Evolutionary conservation across 2,888 invertebrate genomes (phyloP), one percentile per base, ranked within the genome.

Genomic region (Tholera decimalis): DNA sequence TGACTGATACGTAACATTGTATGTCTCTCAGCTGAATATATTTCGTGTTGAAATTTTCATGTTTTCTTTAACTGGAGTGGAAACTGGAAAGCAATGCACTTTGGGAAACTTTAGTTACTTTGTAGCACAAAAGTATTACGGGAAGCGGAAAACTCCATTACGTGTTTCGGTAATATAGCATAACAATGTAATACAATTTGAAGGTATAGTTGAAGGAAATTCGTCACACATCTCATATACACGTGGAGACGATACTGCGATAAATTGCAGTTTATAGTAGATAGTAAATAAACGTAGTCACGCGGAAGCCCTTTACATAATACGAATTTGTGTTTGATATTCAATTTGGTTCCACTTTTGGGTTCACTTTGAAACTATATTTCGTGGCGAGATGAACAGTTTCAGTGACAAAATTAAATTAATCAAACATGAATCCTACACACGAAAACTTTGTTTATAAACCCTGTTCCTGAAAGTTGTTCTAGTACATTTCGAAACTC

Each of bases 171-270:
- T 47, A 57, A 50, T 47, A 60, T 56, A 49, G 64, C 43, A 35
- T 56, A 67, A 64, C 67, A 53, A 64, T 68, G 66, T 73, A 56
- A 64, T 63, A 64, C 54, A 69, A 66, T 61, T 64, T 62, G 64
- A 56, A 58, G 49, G 57, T 60, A 46, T 43, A 51, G 58, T 50
- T 58, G 51, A 50, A 61, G 63, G 72, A 63, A 81, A 79, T 81
- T 75, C 79, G 77, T 73, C 64, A 79, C 77, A 69, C 64, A 44
- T 8, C 11, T 63, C 63, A n/a, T 57, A 69, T 75, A 79, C 82
- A 79, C 75, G 81, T 79, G 81, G 60, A 77, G 50, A 46, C 46
- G 33, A 33, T 70, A 70, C 43, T 59, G 58, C 66, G 61, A 76
- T 79, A 73, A 73, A 76, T 62, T 49, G 66, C 30, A 13, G 53